These are phyloP conservation scores for Heteromurus nitidus DNA, from an alignment of 2,888 invertebrate genomes.

Conservation along the genomic window DNA sequence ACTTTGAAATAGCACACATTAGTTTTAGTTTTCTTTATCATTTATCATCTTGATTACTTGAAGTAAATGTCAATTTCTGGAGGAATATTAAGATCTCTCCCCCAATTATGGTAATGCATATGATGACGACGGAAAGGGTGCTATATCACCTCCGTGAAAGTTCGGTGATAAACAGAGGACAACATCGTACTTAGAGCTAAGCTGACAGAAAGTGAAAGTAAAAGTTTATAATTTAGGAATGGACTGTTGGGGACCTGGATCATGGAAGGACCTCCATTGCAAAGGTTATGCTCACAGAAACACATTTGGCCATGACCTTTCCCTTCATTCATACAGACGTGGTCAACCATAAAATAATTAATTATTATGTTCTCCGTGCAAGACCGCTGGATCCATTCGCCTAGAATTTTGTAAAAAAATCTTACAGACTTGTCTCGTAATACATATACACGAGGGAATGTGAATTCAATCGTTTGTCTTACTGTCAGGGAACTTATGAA, in stretches of 20 bases:
- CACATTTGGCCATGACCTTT: slow-evolving; percentile 98
- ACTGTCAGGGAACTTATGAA: slow-evolving; percentile 80
- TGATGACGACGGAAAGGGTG: background rate
- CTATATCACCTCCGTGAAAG: slow-evolving; percentile 45
- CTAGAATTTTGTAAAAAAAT: slow-evolving; percentile 74
- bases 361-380: slow-evolving; percentile 95
- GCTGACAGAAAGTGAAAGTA: slow-evolving; percentile 38
- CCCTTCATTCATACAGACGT: slow-evolving; percentile 99
- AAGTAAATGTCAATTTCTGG: background rate
- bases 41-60: background rate
- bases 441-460: background rate
- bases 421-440: background rate
- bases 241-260: slow-evolving; percentile 45
- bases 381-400: slow-evolving; percentile 92
- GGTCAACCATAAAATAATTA: slow-evolving; percentile 97
- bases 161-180: slow-evolving; percentile 37
- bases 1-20: slow-evolving; percentile 42
- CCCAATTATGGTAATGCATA: background rate
- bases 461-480: slow-evolving; percentile 10
- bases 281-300: slow-evolving; percentile 98
- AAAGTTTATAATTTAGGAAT: slow-evolving; percentile 44
- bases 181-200: slow-evolving; percentile 39
- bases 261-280: slow-evolving; percentile 80
- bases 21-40: slow-evolving; percentile 31
- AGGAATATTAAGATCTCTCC: background rate